These are phyloP conservation scores for Morone chrysops DNA, from an alignment of 2,113 vertebrate genomes.

Conservation along the genomic window DNA sequence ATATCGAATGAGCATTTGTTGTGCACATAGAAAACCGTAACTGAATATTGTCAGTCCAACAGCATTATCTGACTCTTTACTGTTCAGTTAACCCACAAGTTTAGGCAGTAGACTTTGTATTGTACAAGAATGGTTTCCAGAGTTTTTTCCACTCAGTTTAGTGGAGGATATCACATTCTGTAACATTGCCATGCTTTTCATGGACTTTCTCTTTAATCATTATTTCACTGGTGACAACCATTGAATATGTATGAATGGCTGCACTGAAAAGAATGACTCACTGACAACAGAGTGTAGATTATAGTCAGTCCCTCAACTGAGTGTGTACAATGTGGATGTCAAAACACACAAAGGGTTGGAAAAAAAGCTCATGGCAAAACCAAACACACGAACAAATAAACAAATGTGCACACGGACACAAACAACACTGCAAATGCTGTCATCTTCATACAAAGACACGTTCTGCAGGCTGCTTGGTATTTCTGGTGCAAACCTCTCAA, in stretches of 20 bases:
- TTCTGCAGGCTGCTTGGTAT: constrained; percentile 60
- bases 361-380: constrained; percentile 30
- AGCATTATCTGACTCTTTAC: not conserved
- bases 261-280: constrained; percentile 32
- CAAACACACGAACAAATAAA: constrained; percentile 22
- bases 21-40: too few species aligned
- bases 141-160: not conserved
- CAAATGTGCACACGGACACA: constrained; percentile 22
- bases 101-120: not conserved
- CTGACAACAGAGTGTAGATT: constrained; percentile 41
- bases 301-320: constrained; percentile 27
- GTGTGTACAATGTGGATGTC: constrained; percentile 35
- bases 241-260: constrained; percentile 55
- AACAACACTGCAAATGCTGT: constrained; percentile 24
- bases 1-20: too few species aligned
- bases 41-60: not conserved
- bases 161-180: not conserved
- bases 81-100: not conserved
- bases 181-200: constrained; percentile 24
- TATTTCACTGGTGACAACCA: constrained; percentile 41
- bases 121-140: not conserved
- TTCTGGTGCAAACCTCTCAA: constrained; percentile 63
- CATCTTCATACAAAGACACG: constrained; percentile 35
- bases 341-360: constrained; percentile 55
- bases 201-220: constrained; percentile 42